Evolutionary conservation across 2,113 vertebrate species (phyloP), one percentile per base, ranked within the genome.

Genomic region (Podiceps cristatus): DNA sequence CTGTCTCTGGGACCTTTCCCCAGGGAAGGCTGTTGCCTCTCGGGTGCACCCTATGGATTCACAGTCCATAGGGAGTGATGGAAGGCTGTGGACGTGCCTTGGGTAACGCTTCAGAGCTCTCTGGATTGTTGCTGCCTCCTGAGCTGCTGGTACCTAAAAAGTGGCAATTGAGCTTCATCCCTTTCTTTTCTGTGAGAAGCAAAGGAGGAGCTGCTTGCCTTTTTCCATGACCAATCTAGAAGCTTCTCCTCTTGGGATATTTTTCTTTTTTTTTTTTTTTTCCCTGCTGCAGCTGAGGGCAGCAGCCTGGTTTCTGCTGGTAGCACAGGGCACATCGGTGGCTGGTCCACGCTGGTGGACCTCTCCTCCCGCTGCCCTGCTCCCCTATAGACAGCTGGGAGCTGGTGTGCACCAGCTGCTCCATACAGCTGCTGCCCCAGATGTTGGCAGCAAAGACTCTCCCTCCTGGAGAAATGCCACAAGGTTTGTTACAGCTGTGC

Each of bases 331-430:
- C 29, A 45, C 8, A 22, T 18, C 59, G 77, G 64, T 83, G 63
- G 56, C 87, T 71, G 37, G 24, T 52, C 58, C 69, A 52, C n/a
- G 18, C 74, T 62, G 62, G 17, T 33, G 53, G 37, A 55, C 56
- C 42, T 90, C 60, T 58, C 12, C 29, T 52, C 13, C 71, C 2
- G 2, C 45, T 63, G 31, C 56, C 1, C 1, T 33, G 9, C 24
- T 72, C 29, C 68, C 60, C n/a, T 74, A 2, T 9, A 47, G 62
- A 23, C 62, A 88, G 45, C 86, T 94, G 86, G 78, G 81, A 73
- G 31, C 85, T 84, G 92, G 9, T 90, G 62, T 66, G 45, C 28
- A 52, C 50, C 79, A 94, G 85, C 78, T 93, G 88, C 60, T 93
- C 56, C 1, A 0, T 67, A 35, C 59, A 92, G 75, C 72, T 96